These are phyloP conservation scores for Peromyscus melanophrys DNA, from an alignment of 2,797 vertebrate species.

Conservation along the genomic window DNA sequence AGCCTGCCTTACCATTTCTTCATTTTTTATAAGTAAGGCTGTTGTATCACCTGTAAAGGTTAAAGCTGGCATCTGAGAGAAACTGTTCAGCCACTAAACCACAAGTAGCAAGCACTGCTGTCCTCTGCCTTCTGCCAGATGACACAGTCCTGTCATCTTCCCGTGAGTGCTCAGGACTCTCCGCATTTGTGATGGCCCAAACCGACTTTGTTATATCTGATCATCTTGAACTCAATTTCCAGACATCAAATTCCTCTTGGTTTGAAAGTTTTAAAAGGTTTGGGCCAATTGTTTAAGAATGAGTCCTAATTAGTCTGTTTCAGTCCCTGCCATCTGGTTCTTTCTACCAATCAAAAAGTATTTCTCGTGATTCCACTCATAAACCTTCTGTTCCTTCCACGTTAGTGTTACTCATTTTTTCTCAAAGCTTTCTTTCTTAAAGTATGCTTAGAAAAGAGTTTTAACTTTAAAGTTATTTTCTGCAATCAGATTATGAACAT, in stretches of 20 bases:
- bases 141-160: accelerated
- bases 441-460: not conserved
- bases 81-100: not conserved
- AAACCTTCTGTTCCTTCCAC: conserved; percentile 61
- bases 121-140: not conserved
- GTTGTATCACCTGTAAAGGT: not conserved
- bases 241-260: not conserved
- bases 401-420: conserved; percentile 22
- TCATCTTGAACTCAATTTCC: conserved; percentile 51
- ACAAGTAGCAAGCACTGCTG: too few relatives aligned
- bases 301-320: conserved; percentile 52
- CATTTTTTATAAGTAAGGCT: not conserved
- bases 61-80: not conserved
- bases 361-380: conserved; percentile 56
- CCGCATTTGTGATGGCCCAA: not conserved
- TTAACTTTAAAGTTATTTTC: not conserved
- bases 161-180: not conserved
- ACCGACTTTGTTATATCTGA: conserved; percentile 2
- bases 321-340: conserved; percentile 37
- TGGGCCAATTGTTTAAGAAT: conserved; percentile 51
- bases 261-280: conserved; percentile 23
- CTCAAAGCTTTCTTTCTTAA: not conserved
- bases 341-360: conserved; percentile 49
- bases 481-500: not conserved
- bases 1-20: not conserved